These are phyloP conservation scores for Crotalus tigris DNA, from an alignment of 2,113 vertebrate species.

Conservation along the genomic window DNA sequence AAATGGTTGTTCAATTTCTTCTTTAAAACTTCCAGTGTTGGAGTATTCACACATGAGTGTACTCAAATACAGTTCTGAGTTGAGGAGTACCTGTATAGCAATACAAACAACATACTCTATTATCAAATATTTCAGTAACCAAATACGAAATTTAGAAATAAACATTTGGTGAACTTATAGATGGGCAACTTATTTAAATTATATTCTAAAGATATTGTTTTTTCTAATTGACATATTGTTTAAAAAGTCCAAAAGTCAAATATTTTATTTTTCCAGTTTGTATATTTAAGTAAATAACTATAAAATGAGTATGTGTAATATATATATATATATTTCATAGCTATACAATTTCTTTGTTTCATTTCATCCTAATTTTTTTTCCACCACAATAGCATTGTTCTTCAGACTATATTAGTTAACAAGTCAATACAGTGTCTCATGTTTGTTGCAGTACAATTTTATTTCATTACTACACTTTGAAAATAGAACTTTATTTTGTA, in stretches of 20 bases:
- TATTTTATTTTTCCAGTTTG: background rate
- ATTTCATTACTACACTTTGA: background rate
- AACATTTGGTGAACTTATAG: background rate
- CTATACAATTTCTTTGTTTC: background rate
- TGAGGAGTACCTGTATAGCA: background rate
- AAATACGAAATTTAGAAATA: background rate
- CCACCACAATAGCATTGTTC: background rate
- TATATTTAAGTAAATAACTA: background rate
- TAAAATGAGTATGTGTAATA: background rate
- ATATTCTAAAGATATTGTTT: background rate
- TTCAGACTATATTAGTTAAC: background rate
- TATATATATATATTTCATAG: background rate
- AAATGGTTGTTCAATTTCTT: too few species aligned
- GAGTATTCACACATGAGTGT: too few species aligned
- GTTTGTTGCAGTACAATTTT: conserved; percentile 12
- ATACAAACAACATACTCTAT: background rate
- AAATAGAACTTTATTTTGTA: background rate
- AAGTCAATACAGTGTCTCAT: background rate
- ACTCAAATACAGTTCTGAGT: too few species aligned
- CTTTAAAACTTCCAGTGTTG: too few species aligned
- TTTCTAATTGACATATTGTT: background rate
- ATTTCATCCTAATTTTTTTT: background rate
- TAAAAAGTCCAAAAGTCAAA: background rate
- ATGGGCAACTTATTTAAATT: background rate
- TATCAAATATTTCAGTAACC: background rate